phyloP scores from a whole-genome alignment of 2,888 invertebrate species.

The Nymphalis urticae region DNA sequence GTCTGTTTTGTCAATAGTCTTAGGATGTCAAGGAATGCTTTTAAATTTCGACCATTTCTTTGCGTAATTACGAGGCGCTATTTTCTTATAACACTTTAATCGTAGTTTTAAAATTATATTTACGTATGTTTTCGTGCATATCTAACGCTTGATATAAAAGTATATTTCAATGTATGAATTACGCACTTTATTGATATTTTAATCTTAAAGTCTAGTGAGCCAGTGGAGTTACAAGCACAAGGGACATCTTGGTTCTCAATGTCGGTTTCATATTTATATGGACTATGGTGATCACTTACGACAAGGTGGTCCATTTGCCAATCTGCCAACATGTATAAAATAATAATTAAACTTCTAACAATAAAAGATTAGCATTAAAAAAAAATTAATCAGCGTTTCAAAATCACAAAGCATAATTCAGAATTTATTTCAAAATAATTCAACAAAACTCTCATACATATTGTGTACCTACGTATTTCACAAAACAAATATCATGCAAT shows the following conservation, averaged over 20 bases:
- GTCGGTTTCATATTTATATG: too few relatives aligned
- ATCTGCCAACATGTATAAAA: too few relatives aligned
- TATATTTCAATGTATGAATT: not conserved
- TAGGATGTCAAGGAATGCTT: conserved; percentile 25
- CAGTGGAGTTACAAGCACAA: too few relatives aligned
- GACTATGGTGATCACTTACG: too few relatives aligned
- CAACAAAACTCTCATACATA: conserved; percentile 18
- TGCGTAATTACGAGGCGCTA: conserved; percentile 22
- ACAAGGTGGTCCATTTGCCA: too few relatives aligned
- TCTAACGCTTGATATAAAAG: too few relatives aligned
- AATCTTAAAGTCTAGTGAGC: too few relatives aligned
- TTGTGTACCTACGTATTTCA: conserved; percentile 21
- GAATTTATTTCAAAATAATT: conserved; percentile 18
- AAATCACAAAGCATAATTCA: not conserved
- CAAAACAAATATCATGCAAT: conserved; percentile 24
- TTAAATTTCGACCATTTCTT: conserved; percentile 23
- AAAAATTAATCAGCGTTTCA: not conserved
- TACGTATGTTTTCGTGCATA: not conserved
- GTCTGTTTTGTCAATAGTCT: conserved; percentile 48
- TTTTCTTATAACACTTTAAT: not conserved
- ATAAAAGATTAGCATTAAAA: too few relatives aligned
- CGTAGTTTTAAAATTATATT: not conserved
- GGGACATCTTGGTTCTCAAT: too few relatives aligned
- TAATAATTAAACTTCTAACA: too few relatives aligned
- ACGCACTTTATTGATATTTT: not conserved